Percentiles rank a stretch among this genome's conserved stretches.
phyloP scores from a whole-genome alignment of 1,140 invertebrate species.

The Drosophila arawakana region DNA sequence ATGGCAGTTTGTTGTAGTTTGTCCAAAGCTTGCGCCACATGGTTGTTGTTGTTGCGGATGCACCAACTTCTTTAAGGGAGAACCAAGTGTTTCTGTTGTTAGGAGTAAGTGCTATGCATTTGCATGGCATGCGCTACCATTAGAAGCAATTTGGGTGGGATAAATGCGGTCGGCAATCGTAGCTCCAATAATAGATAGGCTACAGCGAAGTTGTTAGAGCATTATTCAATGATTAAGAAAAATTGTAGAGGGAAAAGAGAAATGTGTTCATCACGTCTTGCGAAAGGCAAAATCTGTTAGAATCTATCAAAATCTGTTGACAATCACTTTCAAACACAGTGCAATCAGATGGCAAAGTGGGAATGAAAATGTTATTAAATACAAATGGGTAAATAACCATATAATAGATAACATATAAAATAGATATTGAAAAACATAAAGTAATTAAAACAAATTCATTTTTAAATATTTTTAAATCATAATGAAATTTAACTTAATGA shows the following conservation, averaged over 20 bases:
- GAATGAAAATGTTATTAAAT: neutral
- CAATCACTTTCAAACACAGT: slow-evolving; percentile 15
- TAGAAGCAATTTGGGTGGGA: slow-evolving; percentile 75
- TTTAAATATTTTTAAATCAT: too few species aligned
- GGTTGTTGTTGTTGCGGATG: slow-evolving; percentile 34
- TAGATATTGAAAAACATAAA: too few species aligned
- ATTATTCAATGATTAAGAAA: slow-evolving; percentile 22
- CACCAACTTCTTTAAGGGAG: slow-evolving; percentile 58
- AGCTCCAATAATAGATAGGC: slow-evolving; percentile 38
- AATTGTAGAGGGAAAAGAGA: slow-evolving; percentile 9
- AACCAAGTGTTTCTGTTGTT: slow-evolving; percentile 71
- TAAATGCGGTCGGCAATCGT: slow-evolving; percentile 53
- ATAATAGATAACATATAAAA: too few species aligned
- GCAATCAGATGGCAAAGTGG: slow-evolving; percentile 27
- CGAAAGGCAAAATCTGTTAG: slow-evolving; percentile 6
- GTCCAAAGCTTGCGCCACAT: slow-evolving; percentile 70
- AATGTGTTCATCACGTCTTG: slow-evolving; percentile 27
- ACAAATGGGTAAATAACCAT: too few species aligned
- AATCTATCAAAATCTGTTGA: slow-evolving; percentile 26
- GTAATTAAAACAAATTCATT: too few species aligned
- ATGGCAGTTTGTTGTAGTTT: slow-evolving; percentile 80
- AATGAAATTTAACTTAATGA: too few species aligned
- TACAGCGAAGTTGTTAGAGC: neutral
- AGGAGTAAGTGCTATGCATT: slow-evolving; percentile 70
- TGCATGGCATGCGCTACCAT: slow-evolving; percentile 80